Base-by-base conservation (phyloP, 2,797 vertebrate species). In the Crocidura indochinensis region DNA sequence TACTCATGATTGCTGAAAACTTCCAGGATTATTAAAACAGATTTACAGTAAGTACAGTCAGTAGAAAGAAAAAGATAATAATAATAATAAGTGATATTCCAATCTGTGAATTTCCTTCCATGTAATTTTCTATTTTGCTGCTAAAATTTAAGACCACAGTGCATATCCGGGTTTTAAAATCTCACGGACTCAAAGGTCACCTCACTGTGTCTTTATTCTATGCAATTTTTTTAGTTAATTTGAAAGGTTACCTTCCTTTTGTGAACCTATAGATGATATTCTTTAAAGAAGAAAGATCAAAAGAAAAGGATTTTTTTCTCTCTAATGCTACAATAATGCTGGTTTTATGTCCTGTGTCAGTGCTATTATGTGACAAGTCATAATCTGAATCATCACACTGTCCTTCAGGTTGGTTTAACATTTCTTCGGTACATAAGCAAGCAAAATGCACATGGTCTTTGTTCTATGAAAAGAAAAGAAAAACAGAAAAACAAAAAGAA, bases 381-480 rank as follows among this genome's bases (percentile, higher is more conserved):
- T 74, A 88, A 83, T 95, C 72, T 29, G 85, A 84, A 79, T 84
- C 73, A 84, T 62, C 62, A n/a, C 84, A 62, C 11, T 44, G 65
- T 94, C 92, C 90, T 15, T 89, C 62, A 73, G 8, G 64, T 94
- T 96, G 89, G 71, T 22, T 87, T 95, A 94, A 93, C 67, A 90
- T 83, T 62, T 19, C 65, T 56, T 85, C 71, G 92, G n/a, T 79
- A 80, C 15, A 90, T 92, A 94, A 94, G 56, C 67, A 79, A 71
- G 11, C 56, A 11, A 27, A 83, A 38, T 74, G 60, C 73, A 76
- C 29, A 46, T 26, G 10, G 1, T 29, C 87, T 95, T 95, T 95
- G 47, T 94, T 96, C 68, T 91, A 90, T 92, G 87, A 68, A 87
- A 96, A 79, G 31, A 91, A 96, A 92, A 64, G 71, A 86, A 94